Evolutionary conservation across 1,140 invertebrate species (phyloP), one percentile per base, ranked within the genome.

Genomic region (Lithobius niger): DNA sequence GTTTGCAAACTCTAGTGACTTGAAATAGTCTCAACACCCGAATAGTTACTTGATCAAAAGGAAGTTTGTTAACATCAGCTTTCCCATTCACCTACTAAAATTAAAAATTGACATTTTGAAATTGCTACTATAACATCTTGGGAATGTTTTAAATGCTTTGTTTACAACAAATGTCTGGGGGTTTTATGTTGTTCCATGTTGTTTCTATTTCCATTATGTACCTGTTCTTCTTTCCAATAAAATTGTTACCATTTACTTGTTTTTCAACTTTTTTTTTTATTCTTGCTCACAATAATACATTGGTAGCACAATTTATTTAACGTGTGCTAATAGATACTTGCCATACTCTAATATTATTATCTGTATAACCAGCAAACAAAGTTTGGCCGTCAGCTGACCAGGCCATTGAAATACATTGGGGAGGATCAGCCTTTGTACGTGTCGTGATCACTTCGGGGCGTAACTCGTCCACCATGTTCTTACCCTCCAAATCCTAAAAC

Each of bases 381-480:
- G 95, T 99, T 74, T 98, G 92, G 60, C 97, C 97, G 76, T 99
- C 96, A 51, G 89, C 90, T 56, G 95, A 98, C 97, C 97, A 99
- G 4, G 97, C 94, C 62, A 99, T 77, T 15, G 93, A 99, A 52
- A 96, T 79, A 75, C 97, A 99, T 68, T 96, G 85, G 27, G 95
- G 92, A 63, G 89, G 86, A 62, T 92, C 88, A 55, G 87, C 82
- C 71, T 92, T 92, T 50, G 77, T 78, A 36, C 57, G 58, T 3
- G 76, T 80, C 27, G 78, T 77, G 36, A 94, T 84, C 62, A 97
- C 86, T 68, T 99, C 95, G 16, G 93, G 90, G 68, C 87, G 86
- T 44, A 99, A 77, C 75, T 99, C 96, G 74, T 99, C 95, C 63
- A 99, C 93, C 80, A 97, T 92, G 71, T 96, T 90, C 77, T 99